A percentile compares a stretch with the other conserved stretches of the same genome.
These are phyloP conservation scores for Atta colombica DNA, from an alignment of 1,140 invertebrate genomes.

Conservation along the genomic window DNA sequence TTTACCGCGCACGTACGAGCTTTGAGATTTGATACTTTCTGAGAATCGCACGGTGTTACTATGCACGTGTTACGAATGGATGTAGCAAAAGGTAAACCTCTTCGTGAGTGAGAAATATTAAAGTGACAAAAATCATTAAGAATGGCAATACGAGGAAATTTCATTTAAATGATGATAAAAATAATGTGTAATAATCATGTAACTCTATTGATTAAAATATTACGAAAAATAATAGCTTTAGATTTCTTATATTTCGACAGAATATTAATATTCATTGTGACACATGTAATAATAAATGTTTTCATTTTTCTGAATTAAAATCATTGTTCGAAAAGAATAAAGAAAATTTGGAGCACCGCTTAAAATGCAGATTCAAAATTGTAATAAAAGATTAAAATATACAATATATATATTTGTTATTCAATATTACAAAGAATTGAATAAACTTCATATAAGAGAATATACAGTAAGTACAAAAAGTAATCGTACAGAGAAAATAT, in stretches of 20 bases:
- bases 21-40: constrained; percentile 61
- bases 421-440: too few relatives aligned
- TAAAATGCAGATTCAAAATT: too few relatives aligned
- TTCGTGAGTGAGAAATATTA: constrained; percentile 36
- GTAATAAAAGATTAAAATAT: too few relatives aligned
- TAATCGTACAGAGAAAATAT: too few relatives aligned
- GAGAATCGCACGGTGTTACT: constrained; percentile 12
- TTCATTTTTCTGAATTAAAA: too few relatives aligned
- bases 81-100: constrained; percentile 46
- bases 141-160: constrained; percentile 4
- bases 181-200: neutral
- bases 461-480: too few relatives aligned
- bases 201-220: neutral
- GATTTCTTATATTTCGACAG: neutral
- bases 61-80: neutral
- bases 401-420: too few relatives aligned
- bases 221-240: neutral
- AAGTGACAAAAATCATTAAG: constrained; percentile 41
- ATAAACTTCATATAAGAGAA: too few relatives aligned
- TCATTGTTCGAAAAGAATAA: too few relatives aligned
- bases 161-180: constrained; percentile 20
- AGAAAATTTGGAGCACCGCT: too few relatives aligned
- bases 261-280: neutral
- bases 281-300: too few relatives aligned
- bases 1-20: constrained; percentile 35